Base-by-base conservation (phyloP, 1,140 invertebrate genomes). In the Steinernema feltiae region DNA sequence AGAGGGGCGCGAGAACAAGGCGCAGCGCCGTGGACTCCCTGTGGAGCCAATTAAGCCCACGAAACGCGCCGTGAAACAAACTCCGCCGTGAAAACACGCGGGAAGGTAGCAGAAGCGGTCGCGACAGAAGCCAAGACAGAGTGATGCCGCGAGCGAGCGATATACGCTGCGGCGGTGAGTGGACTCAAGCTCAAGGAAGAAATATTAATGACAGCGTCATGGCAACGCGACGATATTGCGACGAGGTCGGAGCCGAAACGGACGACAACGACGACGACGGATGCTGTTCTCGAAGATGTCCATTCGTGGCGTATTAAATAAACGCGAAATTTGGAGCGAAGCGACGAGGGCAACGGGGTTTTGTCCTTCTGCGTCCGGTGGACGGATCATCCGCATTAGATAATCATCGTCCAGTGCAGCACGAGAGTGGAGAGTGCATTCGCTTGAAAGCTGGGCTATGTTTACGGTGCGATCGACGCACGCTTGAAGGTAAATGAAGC, bases 141-240 rank as follows among this genome's bases (percentile, higher is more conserved):
- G 24, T 27, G 53, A 63, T 63, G 24, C 53, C 53, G 53, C 53
- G 53, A 7, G 7, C 53, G 53, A 63, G 53, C 53, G 15, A 27
- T 15, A 7, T 21, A n/a, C n/a, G n/a, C n/a, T n/a, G n/a, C n/a
- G n/a, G n/a, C n/a, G n/a, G n/a, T n/a, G n/a, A n/a, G n/a, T n/a
- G n/a, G n/a, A n/a, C n/a, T n/a, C n/a, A n/a, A n/a, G n/a, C 35
- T 7, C 7, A 41, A 18, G 12, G 53, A 3, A 63, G 53, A 63
- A 63, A 63, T 63, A 63, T 63, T 63, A 63, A 63, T 63, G 53
- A 63, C 53, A 63, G 53, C 24, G 53, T 27, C 53, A 63, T 63
- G 53, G 53, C 53, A 63, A 63, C 53, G 53, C 12, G 15, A n/a
- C 41, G 41, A 46, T n/a, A n/a, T n/a, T n/a, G n/a, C n/a, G n/a